Percentiles rank a stretch among this genome's conserved stretches.
Conservation (phyloP, 2,797 vertebrate species). For the Pseudocheirus occidentalis region DNA sequence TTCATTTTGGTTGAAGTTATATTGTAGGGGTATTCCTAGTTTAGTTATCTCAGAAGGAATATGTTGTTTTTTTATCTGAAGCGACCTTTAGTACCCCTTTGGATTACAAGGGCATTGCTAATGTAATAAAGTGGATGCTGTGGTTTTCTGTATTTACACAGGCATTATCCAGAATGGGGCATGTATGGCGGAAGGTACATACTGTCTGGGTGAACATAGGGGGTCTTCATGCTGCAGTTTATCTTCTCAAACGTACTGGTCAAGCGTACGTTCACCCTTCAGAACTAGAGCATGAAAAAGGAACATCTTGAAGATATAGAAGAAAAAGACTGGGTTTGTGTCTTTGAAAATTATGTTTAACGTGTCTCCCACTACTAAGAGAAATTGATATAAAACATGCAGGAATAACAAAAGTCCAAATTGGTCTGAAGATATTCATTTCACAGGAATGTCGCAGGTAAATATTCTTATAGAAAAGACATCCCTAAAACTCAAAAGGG, state of each 20-base stretch:
- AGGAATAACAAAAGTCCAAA: constrained; percentile 44
- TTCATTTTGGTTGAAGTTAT: not conserved
- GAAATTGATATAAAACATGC: constrained; percentile 34
- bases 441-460: constrained; percentile 10
- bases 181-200: constrained; percentile 92
- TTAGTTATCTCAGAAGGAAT: not conserved
- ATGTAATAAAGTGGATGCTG: not conserved
- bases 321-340: constrained; percentile 21
- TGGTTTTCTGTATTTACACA: constrained; percentile 73
- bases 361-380: constrained; percentile 30
- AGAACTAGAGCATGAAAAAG: constrained; percentile 71
- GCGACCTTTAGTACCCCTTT: constrained; percentile 14
- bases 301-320: constrained; percentile 68
- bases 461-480: not conserved
- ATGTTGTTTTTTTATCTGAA: not conserved
- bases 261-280: constrained; percentile 61
- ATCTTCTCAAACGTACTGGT: constrained; percentile 91
- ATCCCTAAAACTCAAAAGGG: constrained; percentile 1
- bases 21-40: not conserved
- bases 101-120: not conserved
- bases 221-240: constrained; percentile 95
- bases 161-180: constrained; percentile 92
- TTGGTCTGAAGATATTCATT: constrained; percentile 20
- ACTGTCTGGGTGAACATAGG: constrained; percentile 98
- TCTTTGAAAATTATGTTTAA: not conserved